Base-by-base conservation (phyloP, 2,113 vertebrate species). In the Aramus guarauna region DNA sequence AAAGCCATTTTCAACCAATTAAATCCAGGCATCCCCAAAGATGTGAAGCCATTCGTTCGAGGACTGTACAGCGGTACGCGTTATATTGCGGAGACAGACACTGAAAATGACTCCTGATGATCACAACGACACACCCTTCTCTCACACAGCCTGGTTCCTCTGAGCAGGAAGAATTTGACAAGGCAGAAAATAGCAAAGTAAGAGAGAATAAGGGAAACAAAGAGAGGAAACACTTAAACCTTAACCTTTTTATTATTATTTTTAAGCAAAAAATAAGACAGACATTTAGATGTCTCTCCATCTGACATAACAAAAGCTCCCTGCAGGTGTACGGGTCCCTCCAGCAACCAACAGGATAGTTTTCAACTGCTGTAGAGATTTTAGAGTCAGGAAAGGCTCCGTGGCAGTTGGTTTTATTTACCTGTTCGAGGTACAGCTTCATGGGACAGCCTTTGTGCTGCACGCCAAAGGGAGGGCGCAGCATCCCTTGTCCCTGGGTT, bases 271-370 rank as follows among this genome's bases (percentile, higher is more conserved):
- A n/a, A n/a, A n/a, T n/a, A n/a, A n/a, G n/a, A n/a, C n/a, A n/a
- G n/a, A n/a, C n/a, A n/a, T n/a, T n/a, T n/a, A 43, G 14, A 27
- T 15, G 27, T 71, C 30, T 59, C 37, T n/a, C 34, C 32, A 56
- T 3, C 10, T 27, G 20, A 45, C 17, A 4, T 18, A 55, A 32
- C 18, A 34, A 62, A 24, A 0, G 0, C 6, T 50, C 36, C 32
- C 29, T 5, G 2, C 14, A 32, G 39, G 27, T 5, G 15, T 6
- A 60, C 7, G 13, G 11, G 36, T 15, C 16, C 22, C 39, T 48
- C 19, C 43, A 72, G 36, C 9, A 56, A 12, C 36, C 13, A 37
- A 19, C 9, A n/a, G 26, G 17, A 34, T 3, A 22, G 6, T 39
- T 53, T 53, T 47, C n/a, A 47, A 9, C 39, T 52, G 12, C 34